phyloP scores from a whole-genome alignment of 2,888 invertebrate species.

The Argyresthia goedartella region DNA sequence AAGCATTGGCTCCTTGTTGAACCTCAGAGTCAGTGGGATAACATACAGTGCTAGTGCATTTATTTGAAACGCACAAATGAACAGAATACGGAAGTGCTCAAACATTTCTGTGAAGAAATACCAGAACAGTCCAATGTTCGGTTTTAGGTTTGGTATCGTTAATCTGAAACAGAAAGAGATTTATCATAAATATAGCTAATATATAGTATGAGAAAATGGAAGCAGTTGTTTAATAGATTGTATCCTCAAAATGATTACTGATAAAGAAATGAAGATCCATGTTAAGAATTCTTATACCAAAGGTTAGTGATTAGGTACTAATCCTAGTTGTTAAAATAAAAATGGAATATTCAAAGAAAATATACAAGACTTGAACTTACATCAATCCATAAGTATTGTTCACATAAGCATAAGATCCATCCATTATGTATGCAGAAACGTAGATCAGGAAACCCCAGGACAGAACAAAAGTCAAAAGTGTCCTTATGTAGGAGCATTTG shows the following conservation, averaged over 20 bases:
- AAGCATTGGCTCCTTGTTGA: slow-evolving; percentile 84
- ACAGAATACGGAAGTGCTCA: slow-evolving; percentile 96
- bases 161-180: slow-evolving; percentile 71
- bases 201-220: neutral
- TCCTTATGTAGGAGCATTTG: slow-evolving; percentile 59
- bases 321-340: no score
- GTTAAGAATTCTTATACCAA: neutral
- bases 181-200: neutral
- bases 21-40: slow-evolving; percentile 85
- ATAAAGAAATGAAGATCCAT: no score
- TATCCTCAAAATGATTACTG: neutral
- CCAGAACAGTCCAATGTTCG: slow-evolving; percentile 99
- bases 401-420: slow-evolving; percentile 74
- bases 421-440: slow-evolving; percentile 74
- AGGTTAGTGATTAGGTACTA: neutral
- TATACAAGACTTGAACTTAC: slow-evolving; percentile 61
- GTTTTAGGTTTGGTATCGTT: slow-evolving; percentile 92
- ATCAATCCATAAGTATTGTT: slow-evolving; percentile 86
- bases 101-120: slow-evolving; percentile 99
- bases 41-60: slow-evolving; percentile 94
- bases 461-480: slow-evolving; percentile 61
- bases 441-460: slow-evolving; percentile 70
- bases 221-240: neutral
- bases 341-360: neutral
- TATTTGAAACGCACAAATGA: slow-evolving; percentile 96